Base-by-base conservation (phyloP, 2,797 vertebrate genomes). In the Tapera naevia region DNA sequence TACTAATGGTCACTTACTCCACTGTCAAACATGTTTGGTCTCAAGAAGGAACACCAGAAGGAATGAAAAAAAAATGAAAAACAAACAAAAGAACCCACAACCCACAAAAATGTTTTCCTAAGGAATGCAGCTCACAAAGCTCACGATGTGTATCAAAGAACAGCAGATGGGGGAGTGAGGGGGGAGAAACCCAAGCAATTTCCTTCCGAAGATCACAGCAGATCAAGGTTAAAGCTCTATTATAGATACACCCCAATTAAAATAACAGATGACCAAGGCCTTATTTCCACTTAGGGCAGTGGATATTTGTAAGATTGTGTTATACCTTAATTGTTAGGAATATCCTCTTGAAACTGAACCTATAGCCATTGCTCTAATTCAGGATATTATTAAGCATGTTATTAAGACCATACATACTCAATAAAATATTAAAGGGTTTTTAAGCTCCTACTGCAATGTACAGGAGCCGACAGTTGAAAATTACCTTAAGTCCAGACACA, bases 11-110 rank as follows among this genome's bases (percentile, higher is more conserved):
- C 60, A 12, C 74, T 22, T 13, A n/a, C 22, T 13, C 9, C 54
- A 4, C 41, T 1, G 1, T 46, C 46, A 27, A 23, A 14, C 6
- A 6, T 0, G 5, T 19, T 7, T 6, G 5, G 13, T 24, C 28
- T 41, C 45, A 35, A 39, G 51, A 58, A n/a, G n/a, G 33, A n/a
- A 30, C 19, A 48, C 6, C 32, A 27, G 6, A 28, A 51, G 57
- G n/a, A n/a, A n/a, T n/a, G n/a, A n/a, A n/a, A n/a, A 51, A 74
- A 17, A 17, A 35, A 41, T 9, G 21, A 16, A 67, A 58, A 66
- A 7, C 28, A n/a, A n/a, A n/a, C n/a, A n/a, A n/a, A n/a, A n/a
- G n/a, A n/a, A n/a, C n/a, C 17, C 28, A n/a, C 39, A 69, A 53
- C 13, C 17, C 30, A 19, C 17, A 45, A 14, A 17, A 24, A 4